A percentile compares a stretch with the other conserved stretches of the same genome.
Evolutionary conservation across 1,140 invertebrate species (phyloP).

Genomic region (Drosophila eugracilis): DNA sequence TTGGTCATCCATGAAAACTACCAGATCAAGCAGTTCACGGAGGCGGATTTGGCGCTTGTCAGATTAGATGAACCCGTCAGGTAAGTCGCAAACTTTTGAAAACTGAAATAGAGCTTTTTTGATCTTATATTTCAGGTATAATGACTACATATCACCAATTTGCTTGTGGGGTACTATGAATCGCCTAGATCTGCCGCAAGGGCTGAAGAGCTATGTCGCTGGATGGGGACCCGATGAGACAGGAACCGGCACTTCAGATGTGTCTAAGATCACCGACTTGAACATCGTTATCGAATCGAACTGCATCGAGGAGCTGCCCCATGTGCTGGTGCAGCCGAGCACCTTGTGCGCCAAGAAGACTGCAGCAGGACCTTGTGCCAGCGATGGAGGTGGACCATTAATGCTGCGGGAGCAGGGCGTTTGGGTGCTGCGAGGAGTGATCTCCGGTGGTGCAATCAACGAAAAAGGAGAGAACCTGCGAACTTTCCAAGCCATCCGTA

Average conservation of each 20-base stretch:
- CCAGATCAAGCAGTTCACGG: conserved; percentile 52
- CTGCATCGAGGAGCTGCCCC: conserved; percentile 85
- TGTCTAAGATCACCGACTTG: conserved; percentile 86
- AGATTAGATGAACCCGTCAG: conserved; percentile 72
- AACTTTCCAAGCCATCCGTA: conserved; percentile 69
- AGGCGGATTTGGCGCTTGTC: conserved; percentile 86
- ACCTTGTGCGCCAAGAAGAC: conserved; percentile 78
- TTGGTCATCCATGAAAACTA: conserved; percentile 85
- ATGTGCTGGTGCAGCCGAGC: conserved; percentile 51
- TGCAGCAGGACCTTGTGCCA: conserved; percentile 76
- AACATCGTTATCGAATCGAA: conserved; percentile 86
- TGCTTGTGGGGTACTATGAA: conserved; percentile 86
- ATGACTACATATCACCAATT: conserved; percentile 85
- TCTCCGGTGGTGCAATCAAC: conserved; percentile 41
- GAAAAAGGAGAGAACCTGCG: conserved; percentile 47
- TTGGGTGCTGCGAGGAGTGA: conserved; percentile 76
- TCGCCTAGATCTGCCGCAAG: conserved; percentile 41
- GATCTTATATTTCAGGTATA: too few species aligned
- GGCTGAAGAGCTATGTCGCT: conserved; percentile 80
- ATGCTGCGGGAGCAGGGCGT: conserved; percentile 63
- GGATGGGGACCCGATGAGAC: conserved; percentile 87
- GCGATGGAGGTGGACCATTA: conserved; percentile 76
- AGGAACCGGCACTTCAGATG: conserved; percentile 84
- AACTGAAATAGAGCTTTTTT: too few species aligned
- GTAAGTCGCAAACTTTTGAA: too few species aligned